Evolutionary conservation across 2,113 vertebrate genomes (phyloP).

Genomic region (Tetrax tetrax): DNA sequence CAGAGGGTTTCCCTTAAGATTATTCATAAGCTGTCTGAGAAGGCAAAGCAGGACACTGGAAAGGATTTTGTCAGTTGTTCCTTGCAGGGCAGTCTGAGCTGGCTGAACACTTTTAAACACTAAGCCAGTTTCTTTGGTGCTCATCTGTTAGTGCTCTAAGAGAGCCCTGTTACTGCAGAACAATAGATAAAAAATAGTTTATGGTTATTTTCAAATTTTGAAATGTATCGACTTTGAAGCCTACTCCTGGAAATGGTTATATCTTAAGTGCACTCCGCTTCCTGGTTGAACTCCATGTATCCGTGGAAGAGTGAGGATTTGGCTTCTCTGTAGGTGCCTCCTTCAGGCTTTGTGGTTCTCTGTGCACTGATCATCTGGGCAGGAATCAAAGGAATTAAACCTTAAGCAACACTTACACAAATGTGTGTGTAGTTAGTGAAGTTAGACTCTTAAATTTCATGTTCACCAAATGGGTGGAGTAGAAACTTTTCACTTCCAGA

Average conservation of each 20-base stretch:
- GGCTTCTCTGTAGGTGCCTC: constrained; percentile 23
- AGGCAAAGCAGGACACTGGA: constrained; percentile 10
- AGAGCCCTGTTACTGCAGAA: neutral
- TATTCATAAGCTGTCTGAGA: constrained; percentile 24
- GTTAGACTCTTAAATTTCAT: neutral
- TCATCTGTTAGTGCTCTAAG: constrained; percentile 20
- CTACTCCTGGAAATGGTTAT: neutral
- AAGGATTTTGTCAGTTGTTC: constrained; percentile 36
- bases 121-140: constrained; percentile 36
- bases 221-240: constrained; percentile 30
- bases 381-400: constrained; percentile 4
- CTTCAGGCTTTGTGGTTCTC: neutral
- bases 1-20: neutral
- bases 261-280: neutral
- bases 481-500: neutral
- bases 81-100: constrained; percentile 30
- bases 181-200: constrained; percentile 43
- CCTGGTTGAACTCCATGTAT: neutral
- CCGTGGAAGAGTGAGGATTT: neutral
- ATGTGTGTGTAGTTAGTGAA: constrained; percentile 4
- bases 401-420: constrained; percentile 7
- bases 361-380: neutral
- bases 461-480: neutral
- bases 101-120: neutral
- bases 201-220: constrained; percentile 27